Evolutionary conservation across 2,113 vertebrate genomes (phyloP), one percentile per base, ranked within the genome.

Genomic region (Equus przewalskii): DNA sequence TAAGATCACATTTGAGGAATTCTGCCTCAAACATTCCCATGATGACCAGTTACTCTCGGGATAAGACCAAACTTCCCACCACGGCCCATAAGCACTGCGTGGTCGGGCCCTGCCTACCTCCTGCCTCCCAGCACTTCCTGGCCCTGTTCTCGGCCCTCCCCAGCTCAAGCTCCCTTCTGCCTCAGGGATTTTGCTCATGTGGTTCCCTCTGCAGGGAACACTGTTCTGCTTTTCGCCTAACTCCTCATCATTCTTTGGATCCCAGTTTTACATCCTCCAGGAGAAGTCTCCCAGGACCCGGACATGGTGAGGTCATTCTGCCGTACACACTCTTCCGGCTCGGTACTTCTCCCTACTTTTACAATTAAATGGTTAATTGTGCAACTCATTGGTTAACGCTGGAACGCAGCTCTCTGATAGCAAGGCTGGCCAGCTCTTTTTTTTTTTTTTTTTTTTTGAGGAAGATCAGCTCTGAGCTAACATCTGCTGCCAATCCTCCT

Each of bases 21-120:
- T 90, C 58, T 90, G 46, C 49, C 41, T 58, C 70, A n/a, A 24
- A 67, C 49, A 56, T 65, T 65, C 30, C 88, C 36, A 0, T 22
- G 60, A 60, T 4, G 13, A 67, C 62, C 22, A 41, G 14, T 3
- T 24, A 7, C 51, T 85, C 41, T 26, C 70, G 33, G 80, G 72
- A 30, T 78, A 28, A 5, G 24, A 41, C 5, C 80, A 85, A 22
- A 36, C 51, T 60, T 67, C 80, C 24, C 41, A 51, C 49, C 30
- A 12, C 1, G 36, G 62, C 44, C 49, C 41, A 30, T 33, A 10
- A 15, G 22, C 1, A 0, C 78, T 46, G 46, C 0, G 46, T 11
- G 46, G 54, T 18, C 30, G 12, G 64, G 12, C n/a, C 12, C n/a
- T n/a, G 30, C 30, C 5, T 79, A n/a, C 49, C 30, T 46, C 33